Conservation (phyloP, 1,140 invertebrate species). For the Hyles euphorbiae region DNA sequence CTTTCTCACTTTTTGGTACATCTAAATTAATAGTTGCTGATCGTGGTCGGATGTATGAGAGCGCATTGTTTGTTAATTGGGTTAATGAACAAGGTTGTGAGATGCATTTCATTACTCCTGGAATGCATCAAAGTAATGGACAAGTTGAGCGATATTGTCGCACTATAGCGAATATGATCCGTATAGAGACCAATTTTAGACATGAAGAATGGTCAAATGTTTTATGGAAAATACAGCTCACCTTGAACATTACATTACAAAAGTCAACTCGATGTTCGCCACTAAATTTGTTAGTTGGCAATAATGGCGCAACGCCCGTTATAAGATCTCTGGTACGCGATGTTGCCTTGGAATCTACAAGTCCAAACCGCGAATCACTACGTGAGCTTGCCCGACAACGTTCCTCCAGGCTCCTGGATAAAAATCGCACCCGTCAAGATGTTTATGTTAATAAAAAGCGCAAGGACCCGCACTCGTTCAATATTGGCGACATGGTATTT, state of each 20-base stretch:
- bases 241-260: too few species aligned
- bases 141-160: conserved; percentile 32
- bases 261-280: too few species aligned
- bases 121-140: conserved; percentile 18
- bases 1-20: conserved; percentile 17
- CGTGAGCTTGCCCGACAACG: too few species aligned
- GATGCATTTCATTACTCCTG: too few species aligned
- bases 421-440: conserved; percentile 14
- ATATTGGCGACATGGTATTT: conserved; percentile 4
- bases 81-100: conserved; percentile 3
- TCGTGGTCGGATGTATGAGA: conserved; percentile 18
- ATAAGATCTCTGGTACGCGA: too few species aligned
- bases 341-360: too few species aligned
- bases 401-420: neutral
- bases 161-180: conserved; percentile 25
- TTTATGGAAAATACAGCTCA: too few species aligned
- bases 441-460: too few species aligned
- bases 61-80: conserved; percentile 6
- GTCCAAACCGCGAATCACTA: too few species aligned
- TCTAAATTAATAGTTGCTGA: conserved; percentile 15
- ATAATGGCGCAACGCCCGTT: too few species aligned
- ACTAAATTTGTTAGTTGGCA: too few species aligned
- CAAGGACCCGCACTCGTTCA: neutral
- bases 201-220: neutral
- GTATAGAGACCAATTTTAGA: conserved; percentile 1